phyloP scores from a whole-genome alignment of 1,140 invertebrate species.

The Camponotus floridanus region DNA sequence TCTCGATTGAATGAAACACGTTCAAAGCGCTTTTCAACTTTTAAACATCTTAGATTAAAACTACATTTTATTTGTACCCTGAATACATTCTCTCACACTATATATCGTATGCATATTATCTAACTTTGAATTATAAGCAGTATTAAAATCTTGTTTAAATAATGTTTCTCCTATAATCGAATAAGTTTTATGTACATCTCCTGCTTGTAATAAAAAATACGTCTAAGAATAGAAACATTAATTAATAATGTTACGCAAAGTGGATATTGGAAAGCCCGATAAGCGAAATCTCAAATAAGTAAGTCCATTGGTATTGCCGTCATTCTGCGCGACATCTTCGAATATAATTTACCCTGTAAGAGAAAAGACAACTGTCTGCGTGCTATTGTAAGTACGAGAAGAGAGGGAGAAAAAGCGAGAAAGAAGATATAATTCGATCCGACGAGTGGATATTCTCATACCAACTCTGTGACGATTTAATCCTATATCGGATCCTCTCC shows the following conservation, averaged over 20 bases:
- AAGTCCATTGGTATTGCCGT: conserved; percentile 51
- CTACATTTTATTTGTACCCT: background rate
- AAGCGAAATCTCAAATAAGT: conserved; percentile 54
- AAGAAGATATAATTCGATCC: conserved; percentile 69
- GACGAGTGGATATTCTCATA: conserved; percentile 25
- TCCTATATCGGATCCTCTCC: conserved; percentile 49
- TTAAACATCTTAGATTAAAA: background rate
- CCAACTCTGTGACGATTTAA: conserved; percentile 64
- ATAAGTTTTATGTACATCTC: background rate
- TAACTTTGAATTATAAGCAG: background rate
- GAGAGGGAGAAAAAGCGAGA: background rate
- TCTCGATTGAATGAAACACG: background rate
- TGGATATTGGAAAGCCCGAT: conserved; percentile 45
- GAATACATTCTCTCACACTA: background rate
- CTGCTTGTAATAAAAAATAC: background rate
- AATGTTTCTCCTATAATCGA: background rate
- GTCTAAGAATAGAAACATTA: background rate
- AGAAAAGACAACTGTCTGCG: conserved; percentile 39
- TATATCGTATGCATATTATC: background rate
- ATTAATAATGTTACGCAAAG: conserved; percentile 23
- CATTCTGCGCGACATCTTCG: conserved; percentile 46
- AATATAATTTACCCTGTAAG: conserved; percentile 65
- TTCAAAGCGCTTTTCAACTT: background rate
- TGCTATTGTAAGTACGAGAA: background rate
- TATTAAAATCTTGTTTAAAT: background rate